phyloP scores from a whole-genome alignment of 1,140 invertebrate genomes.

The Rhizoglyphus robini region DNA sequence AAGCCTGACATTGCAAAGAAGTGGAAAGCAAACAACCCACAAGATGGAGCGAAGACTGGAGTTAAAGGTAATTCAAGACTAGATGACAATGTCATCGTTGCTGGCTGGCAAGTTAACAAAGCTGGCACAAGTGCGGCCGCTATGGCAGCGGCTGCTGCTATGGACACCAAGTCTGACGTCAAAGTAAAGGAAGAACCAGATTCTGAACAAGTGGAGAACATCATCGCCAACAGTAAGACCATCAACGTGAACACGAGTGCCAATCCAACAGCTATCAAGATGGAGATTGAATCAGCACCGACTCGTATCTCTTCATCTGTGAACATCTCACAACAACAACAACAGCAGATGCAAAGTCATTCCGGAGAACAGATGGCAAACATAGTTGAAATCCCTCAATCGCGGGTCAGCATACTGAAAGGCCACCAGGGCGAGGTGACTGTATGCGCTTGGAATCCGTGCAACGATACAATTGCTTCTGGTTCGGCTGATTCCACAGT shows the following conservation, averaged over 20 bases:
- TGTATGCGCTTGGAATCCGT: conserved; percentile 98
- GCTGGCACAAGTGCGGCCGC: not conserved
- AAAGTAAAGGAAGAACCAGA: not conserved
- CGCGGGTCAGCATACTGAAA: conserved; percentile 77
- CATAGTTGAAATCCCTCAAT: too few species aligned
- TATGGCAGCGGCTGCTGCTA: not conserved
- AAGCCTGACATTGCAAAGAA: conserved; percentile 21
- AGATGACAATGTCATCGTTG: too few species aligned
- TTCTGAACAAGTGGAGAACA: not conserved
- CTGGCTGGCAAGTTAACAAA: too few species aligned
- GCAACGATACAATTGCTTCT: conserved; percentile 85
- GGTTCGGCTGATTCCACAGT: conserved; percentile 95
- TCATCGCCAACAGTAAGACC: too few species aligned
- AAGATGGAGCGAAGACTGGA: not conserved
- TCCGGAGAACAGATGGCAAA: too few species aligned
- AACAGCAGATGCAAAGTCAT: too few species aligned
- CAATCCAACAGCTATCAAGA: too few species aligned
- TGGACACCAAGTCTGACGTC: not conserved
- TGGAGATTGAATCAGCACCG: not conserved
- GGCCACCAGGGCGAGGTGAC: conserved; percentile 98
- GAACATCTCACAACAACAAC: not conserved
- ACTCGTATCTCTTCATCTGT: not conserved
- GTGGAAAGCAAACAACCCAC: not conserved
- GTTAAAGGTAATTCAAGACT: not conserved
- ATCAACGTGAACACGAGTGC: too few species aligned